Base-by-base conservation (phyloP, 2,113 vertebrate genomes). In the Galeopterus variegatus region DNA sequence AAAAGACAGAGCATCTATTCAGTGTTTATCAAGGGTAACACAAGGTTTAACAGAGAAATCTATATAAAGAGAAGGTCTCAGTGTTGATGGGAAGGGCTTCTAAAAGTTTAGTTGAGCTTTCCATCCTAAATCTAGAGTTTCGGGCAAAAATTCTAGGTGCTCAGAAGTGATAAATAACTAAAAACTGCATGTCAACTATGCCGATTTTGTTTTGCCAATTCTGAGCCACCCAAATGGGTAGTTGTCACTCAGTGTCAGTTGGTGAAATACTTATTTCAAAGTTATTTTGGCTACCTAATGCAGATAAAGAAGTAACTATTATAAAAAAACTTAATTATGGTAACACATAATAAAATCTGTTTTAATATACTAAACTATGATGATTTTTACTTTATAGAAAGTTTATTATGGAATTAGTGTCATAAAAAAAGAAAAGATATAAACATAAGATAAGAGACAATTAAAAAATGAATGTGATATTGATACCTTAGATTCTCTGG, bases 261-360 rank as follows among this genome's bases (percentile, higher is more conserved):
- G 64, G 12, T 70, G 45, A 94, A 79, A 90, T 88, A 67, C 12
- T 90, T 84, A 52, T 89, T 92, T 81, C 67, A 73, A 56, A 96
- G 23, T 88, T 69, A 81, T 65, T 10, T 28, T 76, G 36, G 14
- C 7, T 88, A 87, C 36, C 11, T 62, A 77, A 84, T 90, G 9
- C 23, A 87, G 64, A 52, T 70, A 48, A 86, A 93, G 14, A 89
- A 48, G 0, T 60, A 91, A 52, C 10, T 36, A 64, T 36, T 54
- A 17, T 1, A 80, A 89, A 41, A 41, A 90, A 83, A 7, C 41
- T 89, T 86, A 52, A 82, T 94, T 83, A 18, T 28, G 33, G 62
- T 11, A 77, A 70, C 8, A 45, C 45, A 45, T 60, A 6, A 79
- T 91, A 65, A 86, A 81, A 79, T 67, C 12, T 69, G 9, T 48